Evolutionary conservation across 2,888 invertebrate species (phyloP), one percentile per base, ranked within the genome.

Genomic region (Stegana nigrithorax): DNA sequence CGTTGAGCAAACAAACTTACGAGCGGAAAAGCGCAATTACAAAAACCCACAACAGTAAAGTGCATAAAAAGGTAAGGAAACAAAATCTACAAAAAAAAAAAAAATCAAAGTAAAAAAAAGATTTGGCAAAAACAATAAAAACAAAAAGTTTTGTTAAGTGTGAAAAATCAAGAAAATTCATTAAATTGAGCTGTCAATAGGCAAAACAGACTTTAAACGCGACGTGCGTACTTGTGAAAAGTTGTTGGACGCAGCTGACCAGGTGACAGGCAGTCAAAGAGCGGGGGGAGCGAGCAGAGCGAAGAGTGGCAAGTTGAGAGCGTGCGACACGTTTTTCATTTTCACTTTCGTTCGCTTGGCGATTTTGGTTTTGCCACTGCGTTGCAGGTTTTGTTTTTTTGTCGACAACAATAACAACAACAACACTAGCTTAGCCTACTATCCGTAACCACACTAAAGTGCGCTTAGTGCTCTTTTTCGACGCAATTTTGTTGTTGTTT

Each of bases 301-400:
- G 19, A 45, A 45, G 42, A 42, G n/a, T n/a, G 6, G 45, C 45
- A 26, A 25, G 27, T 7, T 4, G 12, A 45, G 17, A 26, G 21
- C 17, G 53, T 36, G 53, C 32, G 36, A 36, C 32, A 25, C 25
- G 23, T 26, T 10, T 19, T 50, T 50, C 26, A 70, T 73, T 78
- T 76, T 71, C 80, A 78, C 78, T 80, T 75, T 75, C 75, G 73
- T 73, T 69, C 67, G 73, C 73, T 58, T 68, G 67, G 0, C 26
- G 63, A 32, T 70, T 67, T n/a, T n/a, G n/a, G n/a, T n/a, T n/a
- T n/a, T n/a, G n/a, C n/a, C n/a, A n/a, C n/a, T n/a, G n/a, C n/a
- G n/a, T n/a, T n/a, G n/a, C n/a, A n/a, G n/a, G n/a, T n/a, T n/a
- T n/a, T n/a, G n/a, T n/a, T n/a, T n/a, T n/a, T 73, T 78, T 80